A percentile compares a stretch with the other conserved stretches of the same genome.
Evolutionary conservation across 2,797 vertebrate genomes (phyloP).

Genomic region (Smutsia gigantea): DNA sequence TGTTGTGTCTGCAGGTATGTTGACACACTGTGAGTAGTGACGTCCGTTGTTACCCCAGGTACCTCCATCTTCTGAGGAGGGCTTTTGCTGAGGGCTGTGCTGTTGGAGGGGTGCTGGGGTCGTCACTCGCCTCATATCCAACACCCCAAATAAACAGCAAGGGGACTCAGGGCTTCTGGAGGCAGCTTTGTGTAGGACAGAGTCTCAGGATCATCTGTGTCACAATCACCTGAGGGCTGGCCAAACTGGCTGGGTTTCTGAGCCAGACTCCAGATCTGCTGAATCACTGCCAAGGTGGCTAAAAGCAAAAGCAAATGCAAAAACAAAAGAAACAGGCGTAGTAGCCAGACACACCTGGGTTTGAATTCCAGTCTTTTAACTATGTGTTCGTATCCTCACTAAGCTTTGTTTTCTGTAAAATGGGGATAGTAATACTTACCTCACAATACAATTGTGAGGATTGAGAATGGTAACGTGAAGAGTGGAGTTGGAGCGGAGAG

Average conservation of each 20-base stretch:
- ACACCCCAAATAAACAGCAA: not conserved
- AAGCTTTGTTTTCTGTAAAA: not conserved
- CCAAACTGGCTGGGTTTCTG: not conserved
- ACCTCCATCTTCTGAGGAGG: not conserved
- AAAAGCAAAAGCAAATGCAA: not conserved
- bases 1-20: not conserved
- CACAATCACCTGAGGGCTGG: too few species aligned
- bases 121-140: not conserved
- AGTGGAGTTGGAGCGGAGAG: too few species aligned
- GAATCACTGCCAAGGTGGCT: not conserved
- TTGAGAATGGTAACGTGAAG: not conserved
- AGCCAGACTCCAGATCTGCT: not conserved
- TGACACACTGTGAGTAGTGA: not conserved
- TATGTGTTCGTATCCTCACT: not conserved
- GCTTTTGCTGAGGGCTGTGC: not conserved
- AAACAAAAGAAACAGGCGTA: not conserved
- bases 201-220: not conserved
- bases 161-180: not conserved
- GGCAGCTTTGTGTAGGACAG: not conserved
- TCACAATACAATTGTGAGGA: not conserved
- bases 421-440: not conserved
- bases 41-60: not conserved
- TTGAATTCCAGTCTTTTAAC: not conserved
- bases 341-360: not conserved
- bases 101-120: not conserved